Base-by-base conservation (phyloP, 2,797 vertebrate species). In the Thunnus albacares region DNA sequence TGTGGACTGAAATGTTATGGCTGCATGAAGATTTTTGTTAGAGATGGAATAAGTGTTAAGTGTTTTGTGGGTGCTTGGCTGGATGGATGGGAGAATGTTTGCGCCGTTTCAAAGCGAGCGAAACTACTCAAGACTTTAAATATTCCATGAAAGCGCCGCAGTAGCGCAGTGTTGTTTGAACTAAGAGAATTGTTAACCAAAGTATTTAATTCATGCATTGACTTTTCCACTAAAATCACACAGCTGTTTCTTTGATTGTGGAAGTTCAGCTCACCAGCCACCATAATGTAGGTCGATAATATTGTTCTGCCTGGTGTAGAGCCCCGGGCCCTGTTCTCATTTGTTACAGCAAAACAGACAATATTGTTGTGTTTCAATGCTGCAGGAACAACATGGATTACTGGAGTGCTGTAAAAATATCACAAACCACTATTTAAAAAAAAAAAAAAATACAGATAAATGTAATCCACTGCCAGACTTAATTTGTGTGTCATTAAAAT, bases 191-290 rank as follows among this genome's bases (percentile, higher is more conserved):
- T 58, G 20, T 73, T 75, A 73, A 89, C 79, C 80, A 88, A 87
- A 82, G 72, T 67, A 10, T 85, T 83, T 85, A 65, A 89, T 85
- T 86, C 80, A 79, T 76, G 62, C 88, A 61, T 64, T 80, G 77
- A 86, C 71, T 83, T 82, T 76, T 82, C 76, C 17, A 0, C 62
- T 22, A 2, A 51, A 26, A 61, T 53, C 41, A 38, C 74, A 72
- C 56, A 59, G 66, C 33, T 61, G 2, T 41, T 62, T 76, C 77
- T 79, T 62, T 45, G 55, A 52, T 65, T 52, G 49, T 14, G 45
- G 62, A 28, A 5, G 58, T 51, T 72, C 30, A 15, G 35, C 65
- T 77, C 59, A 30, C 17, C 60, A 6, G 72, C 57, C 1, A 6
- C 53, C 1, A 6, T 51, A 51, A 51, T 20, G 41, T 38, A 12